Evolutionary conservation across 2,888 invertebrate species (phyloP).

Genomic region (Meganola albula): DNA sequence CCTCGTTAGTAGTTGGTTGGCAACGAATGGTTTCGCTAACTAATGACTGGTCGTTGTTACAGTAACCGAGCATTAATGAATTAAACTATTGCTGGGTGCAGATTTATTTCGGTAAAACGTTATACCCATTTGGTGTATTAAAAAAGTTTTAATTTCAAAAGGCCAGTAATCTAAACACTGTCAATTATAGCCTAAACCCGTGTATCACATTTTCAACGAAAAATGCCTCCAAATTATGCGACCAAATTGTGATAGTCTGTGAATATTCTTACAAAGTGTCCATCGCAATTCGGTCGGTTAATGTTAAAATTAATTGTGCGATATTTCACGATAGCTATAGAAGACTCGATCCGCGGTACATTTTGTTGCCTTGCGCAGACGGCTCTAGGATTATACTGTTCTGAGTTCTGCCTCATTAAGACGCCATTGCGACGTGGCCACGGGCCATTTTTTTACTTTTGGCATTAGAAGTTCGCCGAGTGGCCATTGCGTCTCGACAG

Average conservation of each 20-base stretch:
- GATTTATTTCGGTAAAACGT: too few species aligned
- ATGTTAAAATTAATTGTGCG: constrained; percentile 60
- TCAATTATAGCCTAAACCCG: constrained; percentile 73
- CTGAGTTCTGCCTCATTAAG: constrained; percentile 11
- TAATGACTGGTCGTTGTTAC: too few species aligned
- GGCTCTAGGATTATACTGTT: constrained; percentile 19
- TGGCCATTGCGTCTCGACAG: too few species aligned
- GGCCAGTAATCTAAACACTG: constrained; percentile 34
- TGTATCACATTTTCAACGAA: constrained; percentile 52
- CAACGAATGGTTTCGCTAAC: too few species aligned
- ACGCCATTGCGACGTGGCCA: too few species aligned
- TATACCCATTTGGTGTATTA: too few species aligned
- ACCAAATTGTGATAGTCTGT: constrained; percentile 34
- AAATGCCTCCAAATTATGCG: constrained; percentile 45
- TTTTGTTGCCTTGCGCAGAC: constrained; percentile 20
- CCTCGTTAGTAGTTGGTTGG: too few species aligned
- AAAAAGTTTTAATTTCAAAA: constrained; percentile 24
- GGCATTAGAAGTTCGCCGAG: too few species aligned
- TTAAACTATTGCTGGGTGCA: too few species aligned
- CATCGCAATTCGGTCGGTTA: constrained; percentile 38
- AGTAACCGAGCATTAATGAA: too few species aligned
- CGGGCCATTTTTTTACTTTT: too few species aligned
- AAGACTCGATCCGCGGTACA: constrained; percentile 27
- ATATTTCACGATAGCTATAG: constrained; percentile 42
- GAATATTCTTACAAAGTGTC: constrained; percentile 11